Conservation (phyloP, 2,888 invertebrate genomes). For the Pseudanteris insignis region DNA sequence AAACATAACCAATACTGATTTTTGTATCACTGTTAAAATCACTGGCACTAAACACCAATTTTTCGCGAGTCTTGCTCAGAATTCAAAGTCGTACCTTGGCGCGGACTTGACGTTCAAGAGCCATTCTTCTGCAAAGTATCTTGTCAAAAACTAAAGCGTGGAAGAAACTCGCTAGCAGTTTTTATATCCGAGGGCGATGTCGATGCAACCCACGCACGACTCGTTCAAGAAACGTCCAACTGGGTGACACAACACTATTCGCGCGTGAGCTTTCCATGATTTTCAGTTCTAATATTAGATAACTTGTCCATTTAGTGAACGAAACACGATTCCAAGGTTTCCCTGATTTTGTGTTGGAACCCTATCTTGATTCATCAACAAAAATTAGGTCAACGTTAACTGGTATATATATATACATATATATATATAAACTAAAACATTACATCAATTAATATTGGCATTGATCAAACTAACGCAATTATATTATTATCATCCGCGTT, state of each 20-base stretch:
- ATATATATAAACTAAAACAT: too few relatives aligned
- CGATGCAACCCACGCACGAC: slow-evolving; percentile 55
- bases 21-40: background rate
- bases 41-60: slow-evolving; percentile 13
- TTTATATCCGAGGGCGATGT: slow-evolving; percentile 56
- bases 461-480: slow-evolving; percentile 8
- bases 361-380: slow-evolving; percentile 32
- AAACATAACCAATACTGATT: too few relatives aligned
- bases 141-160: slow-evolving; percentile 57
- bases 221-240: too few relatives aligned
- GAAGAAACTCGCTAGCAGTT: slow-evolving; percentile 50
- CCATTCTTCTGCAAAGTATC: slow-evolving; percentile 71
- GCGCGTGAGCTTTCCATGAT: slow-evolving; percentile 56
- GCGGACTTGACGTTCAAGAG: slow-evolving; percentile 91
- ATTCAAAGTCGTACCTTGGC: slow-evolving; percentile 86
- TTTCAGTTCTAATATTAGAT: slow-evolving; percentile 61
- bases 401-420: too few relatives aligned
- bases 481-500: too few relatives aligned
- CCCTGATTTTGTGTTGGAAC: slow-evolving; percentile 15
- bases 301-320: slow-evolving; percentile 52
- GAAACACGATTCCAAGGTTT: slow-evolving; percentile 38
- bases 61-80: too few relatives aligned
- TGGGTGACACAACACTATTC: too few relatives aligned
- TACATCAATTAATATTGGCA: too few relatives aligned
- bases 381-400: slow-evolving; percentile 39